These are phyloP conservation scores for Dichetophora obliterata DNA, from an alignment of 2,888 invertebrate species.

Conservation along the genomic window DNA sequence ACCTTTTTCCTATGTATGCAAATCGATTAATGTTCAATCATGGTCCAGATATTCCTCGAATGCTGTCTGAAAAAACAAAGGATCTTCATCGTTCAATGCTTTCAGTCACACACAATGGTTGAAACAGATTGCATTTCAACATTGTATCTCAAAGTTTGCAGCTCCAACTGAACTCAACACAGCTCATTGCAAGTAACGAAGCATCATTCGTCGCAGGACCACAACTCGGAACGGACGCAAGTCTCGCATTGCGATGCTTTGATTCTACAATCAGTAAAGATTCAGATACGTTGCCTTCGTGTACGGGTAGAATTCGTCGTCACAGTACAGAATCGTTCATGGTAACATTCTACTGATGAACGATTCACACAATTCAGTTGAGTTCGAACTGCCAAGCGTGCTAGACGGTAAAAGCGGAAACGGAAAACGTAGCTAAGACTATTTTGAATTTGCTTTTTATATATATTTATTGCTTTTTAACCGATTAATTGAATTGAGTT, in stretches of 20 bases:
- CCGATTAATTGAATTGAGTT: not conserved
- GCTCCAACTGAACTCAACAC: not conserved
- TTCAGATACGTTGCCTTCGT: not conserved
- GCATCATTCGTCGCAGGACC: conserved; percentile 13
- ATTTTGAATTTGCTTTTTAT: not conserved
- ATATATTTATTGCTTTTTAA: not conserved
- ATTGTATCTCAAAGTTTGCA: not conserved
- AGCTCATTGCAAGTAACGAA: not conserved
- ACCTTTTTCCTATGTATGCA: too few species aligned
- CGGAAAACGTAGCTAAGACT: conserved; percentile 27
- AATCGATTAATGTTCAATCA: too few species aligned
- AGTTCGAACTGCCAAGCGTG: conserved; percentile 58
- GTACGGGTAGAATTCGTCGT: not conserved
- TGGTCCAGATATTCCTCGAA: too few species aligned
- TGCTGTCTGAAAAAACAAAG: too few species aligned
- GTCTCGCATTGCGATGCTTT: not conserved
- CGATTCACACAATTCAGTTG: conserved; percentile 53
- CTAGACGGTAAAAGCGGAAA: conserved; percentile 50
- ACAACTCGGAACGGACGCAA: not conserved
- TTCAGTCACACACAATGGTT: not conserved
- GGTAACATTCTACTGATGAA: not conserved
- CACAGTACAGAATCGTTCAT: not conserved
- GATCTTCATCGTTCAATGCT: not conserved
- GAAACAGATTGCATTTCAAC: not conserved
- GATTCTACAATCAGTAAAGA: not conserved